phyloP scores from a whole-genome alignment of 2,888 invertebrate genomes.

The Limenitis camilla region DNA sequence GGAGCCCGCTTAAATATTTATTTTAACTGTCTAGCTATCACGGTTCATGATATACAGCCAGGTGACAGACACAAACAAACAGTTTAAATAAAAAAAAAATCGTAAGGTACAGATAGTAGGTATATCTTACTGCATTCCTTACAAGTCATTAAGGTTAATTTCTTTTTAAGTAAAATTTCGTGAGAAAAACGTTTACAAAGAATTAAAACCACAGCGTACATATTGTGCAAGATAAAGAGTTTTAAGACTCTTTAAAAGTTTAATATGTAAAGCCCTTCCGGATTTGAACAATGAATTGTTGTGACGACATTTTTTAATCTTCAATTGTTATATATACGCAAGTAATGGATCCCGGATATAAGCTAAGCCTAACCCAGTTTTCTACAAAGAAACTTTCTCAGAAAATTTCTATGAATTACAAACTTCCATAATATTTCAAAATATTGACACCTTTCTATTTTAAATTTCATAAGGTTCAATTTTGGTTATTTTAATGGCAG shows the following conservation, averaged over 20 bases:
- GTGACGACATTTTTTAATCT: conserved; percentile 43
- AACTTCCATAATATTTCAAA: not conserved
- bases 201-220: conserved; percentile 23
- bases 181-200: conserved; percentile 24
- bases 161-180: conserved; percentile 13
- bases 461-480: conserved; percentile 6
- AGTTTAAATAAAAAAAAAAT: too few relatives aligned
- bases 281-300: conserved; percentile 48
- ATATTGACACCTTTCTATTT: not conserved
- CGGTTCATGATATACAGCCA: too few relatives aligned
- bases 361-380: conserved; percentile 33
- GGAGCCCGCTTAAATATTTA: too few relatives aligned
- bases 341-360: conserved; percentile 67
- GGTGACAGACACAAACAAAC: too few relatives aligned
- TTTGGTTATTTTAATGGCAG: conserved; percentile 2
- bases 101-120: too few relatives aligned
- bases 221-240: conserved; percentile 30
- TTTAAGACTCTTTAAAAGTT: conserved; percentile 11
- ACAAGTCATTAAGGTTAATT: conserved; percentile 25
- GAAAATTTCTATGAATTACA: conserved; percentile 22
- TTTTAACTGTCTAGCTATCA: too few relatives aligned
- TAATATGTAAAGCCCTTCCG: conserved; percentile 46
- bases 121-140: conserved; percentile 1
- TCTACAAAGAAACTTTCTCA: conserved; percentile 31
- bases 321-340: conserved; percentile 38